Evolutionary conservation across 2,888 invertebrate species (phyloP).

Genomic region (Erpobdella octoculata): DNA sequence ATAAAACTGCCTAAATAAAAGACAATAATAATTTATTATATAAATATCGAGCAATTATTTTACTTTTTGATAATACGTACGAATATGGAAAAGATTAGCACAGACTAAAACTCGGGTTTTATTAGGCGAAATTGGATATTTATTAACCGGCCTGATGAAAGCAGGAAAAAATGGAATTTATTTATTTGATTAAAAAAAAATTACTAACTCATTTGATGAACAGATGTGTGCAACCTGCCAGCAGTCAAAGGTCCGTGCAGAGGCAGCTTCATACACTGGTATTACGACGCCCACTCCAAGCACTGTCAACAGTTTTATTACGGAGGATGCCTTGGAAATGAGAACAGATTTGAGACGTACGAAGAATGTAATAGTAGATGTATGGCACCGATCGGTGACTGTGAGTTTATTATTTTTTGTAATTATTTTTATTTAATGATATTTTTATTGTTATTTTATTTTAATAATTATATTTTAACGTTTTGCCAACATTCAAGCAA

Average conservation of each 20-base stretch:
- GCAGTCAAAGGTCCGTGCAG: slow-evolving; percentile 33
- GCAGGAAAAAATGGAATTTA: no score
- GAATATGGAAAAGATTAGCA: no score
- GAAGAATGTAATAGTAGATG: slow-evolving; percentile 36
- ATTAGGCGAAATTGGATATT: no score
- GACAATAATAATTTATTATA: no score
- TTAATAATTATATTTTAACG: neutral
- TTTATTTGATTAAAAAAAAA: no score
- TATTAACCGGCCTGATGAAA: no score
- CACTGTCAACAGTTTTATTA: slow-evolving; percentile 53
- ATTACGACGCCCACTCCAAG: slow-evolving; percentile 56
- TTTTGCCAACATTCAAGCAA: no score
- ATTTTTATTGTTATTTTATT: neutral
- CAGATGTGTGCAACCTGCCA: slow-evolving; percentile 33
- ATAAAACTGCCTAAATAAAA: no score
- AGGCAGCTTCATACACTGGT: slow-evolving; percentile 39
- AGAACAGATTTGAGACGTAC: slow-evolving; percentile 34
- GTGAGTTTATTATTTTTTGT: neutral
- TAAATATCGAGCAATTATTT: no score
- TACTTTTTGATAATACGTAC: no score
- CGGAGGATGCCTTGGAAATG: slow-evolving; percentile 38
- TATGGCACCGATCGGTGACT: slow-evolving; percentile 16
- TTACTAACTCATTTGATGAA: no score
- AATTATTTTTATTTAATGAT: neutral
- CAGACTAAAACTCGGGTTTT: no score